These are phyloP conservation scores for Sepiola atlantica DNA, from an alignment of 2,888 invertebrate species.

Conservation along the genomic window DNA sequence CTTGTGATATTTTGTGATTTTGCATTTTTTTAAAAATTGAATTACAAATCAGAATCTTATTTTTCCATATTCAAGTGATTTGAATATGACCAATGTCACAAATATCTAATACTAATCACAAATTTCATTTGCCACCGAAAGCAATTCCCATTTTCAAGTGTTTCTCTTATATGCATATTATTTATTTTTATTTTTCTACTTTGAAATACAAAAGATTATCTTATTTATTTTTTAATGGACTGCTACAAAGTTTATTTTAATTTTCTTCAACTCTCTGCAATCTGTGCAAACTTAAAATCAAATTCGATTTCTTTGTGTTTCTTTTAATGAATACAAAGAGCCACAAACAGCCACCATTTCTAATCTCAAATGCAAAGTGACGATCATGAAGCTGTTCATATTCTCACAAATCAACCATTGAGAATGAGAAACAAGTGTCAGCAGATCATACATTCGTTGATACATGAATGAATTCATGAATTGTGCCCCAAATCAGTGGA, in stretches of 20 bases:
- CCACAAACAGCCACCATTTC: not conserved
- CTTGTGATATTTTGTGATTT: conserved; percentile 32
- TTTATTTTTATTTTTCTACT: not conserved
- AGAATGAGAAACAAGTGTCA: not conserved
- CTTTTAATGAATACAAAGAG: not conserved
- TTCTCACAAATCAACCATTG: not conserved
- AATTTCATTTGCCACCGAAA: conserved; percentile 14
- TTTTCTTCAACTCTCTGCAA: not conserved
- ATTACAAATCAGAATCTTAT: conserved; percentile 18
- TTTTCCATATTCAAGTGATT: conserved; percentile 32
- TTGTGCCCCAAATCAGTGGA: not conserved
- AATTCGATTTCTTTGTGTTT: not conserved
- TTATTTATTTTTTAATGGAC: not conserved
- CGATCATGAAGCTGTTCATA: not conserved
- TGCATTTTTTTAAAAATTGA: not conserved
- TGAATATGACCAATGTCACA: not conserved
- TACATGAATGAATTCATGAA: not conserved
- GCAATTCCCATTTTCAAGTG: conserved; percentile 9
- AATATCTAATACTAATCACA: conserved; percentile 11
- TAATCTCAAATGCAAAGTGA: not conserved
- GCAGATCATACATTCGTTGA: not conserved
- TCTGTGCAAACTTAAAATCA: not conserved
- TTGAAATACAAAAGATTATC: not conserved
- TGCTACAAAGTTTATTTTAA: not conserved
- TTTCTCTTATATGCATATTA: conserved; percentile 8